These are phyloP conservation scores for Diadumene lineata DNA, from an alignment of 92 coral and sea anemone species.

Conservation along the genomic window DNA sequence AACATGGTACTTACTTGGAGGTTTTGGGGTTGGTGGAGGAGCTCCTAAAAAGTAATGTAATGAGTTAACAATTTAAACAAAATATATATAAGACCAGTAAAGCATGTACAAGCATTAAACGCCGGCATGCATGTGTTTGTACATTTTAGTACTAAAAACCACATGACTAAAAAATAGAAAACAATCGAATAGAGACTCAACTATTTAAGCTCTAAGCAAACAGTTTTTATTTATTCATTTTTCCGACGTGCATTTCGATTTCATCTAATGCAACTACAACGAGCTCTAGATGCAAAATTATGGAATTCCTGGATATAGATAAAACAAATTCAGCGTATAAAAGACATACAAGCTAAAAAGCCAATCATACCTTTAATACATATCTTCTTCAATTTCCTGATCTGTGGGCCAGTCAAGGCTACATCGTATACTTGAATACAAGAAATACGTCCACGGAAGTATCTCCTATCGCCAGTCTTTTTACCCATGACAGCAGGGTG, in stretches of 20 bases:
- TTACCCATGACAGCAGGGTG: slow-evolving; percentile 71
- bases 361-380: slow-evolving; percentile 58
- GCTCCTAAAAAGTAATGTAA: slow-evolving; percentile 37
- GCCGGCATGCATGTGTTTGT: too few relatives aligned
- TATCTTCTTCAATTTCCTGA: slow-evolving; percentile 44
- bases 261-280: too few relatives aligned
- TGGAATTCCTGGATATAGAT: too few relatives aligned
- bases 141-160: too few relatives aligned
- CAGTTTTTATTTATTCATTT: too few relatives aligned
- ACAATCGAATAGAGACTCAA: too few relatives aligned
- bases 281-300: too few relatives aligned
- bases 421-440: slow-evolving; percentile 65
- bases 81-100: neutral
- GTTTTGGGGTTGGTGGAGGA: slow-evolving; percentile 54
- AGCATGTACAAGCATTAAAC: neutral
- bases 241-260: too few relatives aligned
- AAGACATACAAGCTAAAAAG: too few relatives aligned
- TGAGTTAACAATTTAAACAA: neutral
- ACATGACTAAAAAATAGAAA: too few relatives aligned
- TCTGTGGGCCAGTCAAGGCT: slow-evolving; percentile 59
- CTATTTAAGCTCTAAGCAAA: too few relatives aligned
- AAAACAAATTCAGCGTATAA: too few relatives aligned
- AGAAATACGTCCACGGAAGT: slow-evolving; percentile 66
- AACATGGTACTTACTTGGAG: slow-evolving; percentile 42
- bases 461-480: slow-evolving; percentile 43